Base-by-base conservation (phyloP, 1,140 invertebrate species). In the Bradynema listronoti region DNA sequence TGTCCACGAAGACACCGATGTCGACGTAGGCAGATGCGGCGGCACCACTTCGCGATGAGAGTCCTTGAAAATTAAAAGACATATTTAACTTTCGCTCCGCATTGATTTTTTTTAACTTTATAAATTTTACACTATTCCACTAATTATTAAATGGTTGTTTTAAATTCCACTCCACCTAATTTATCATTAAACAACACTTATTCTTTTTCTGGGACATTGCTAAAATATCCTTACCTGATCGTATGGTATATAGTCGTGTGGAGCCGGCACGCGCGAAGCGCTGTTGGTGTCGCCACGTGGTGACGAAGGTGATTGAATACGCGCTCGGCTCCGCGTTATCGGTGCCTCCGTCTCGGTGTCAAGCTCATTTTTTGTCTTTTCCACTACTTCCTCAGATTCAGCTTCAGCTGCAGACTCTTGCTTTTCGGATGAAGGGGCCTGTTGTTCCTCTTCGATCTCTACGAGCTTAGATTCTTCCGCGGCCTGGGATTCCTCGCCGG, bases 1-100 rank as follows among this genome's bases (percentile, higher is more conserved):
- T 29, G 58, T 54, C 69, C 73, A 77, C 7, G 74, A 77, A 6
- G 63, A 66, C 65, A 77, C 78, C 2, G 72, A 70, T 27, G 63
- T 58, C 34, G 54, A 53, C 16, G 72, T 61, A 19, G 73, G 75
- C 24, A 77, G 41, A 34, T 73, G 56, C 24, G 73, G 47, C 29
- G 74, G 74, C 19, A 68, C 60, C 16, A 65, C 54, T 41, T 70
- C 58, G 4, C 53, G 36, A 58, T 71, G 68, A 1, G 68, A 67
- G 47, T 77, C 73, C 56, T 66, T 24, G 34, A 71, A 34, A 22
- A 4, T 2, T 3, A n/a, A n/a, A n/a, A n/a, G n/a, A n/a, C n/a
- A n/a, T n/a, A n/a, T n/a, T n/a, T n/a, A n/a, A n/a, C 9, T 16
- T 14, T 11, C 29, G 11, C 11, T 49, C 24, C 16, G 24, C 46